A percentile compares a stretch with the other conserved stretches of the same genome.
These are phyloP conservation scores for Bostrychus sinensis DNA, from an alignment of 2,113 vertebrate species.

Conservation along the genomic window DNA sequence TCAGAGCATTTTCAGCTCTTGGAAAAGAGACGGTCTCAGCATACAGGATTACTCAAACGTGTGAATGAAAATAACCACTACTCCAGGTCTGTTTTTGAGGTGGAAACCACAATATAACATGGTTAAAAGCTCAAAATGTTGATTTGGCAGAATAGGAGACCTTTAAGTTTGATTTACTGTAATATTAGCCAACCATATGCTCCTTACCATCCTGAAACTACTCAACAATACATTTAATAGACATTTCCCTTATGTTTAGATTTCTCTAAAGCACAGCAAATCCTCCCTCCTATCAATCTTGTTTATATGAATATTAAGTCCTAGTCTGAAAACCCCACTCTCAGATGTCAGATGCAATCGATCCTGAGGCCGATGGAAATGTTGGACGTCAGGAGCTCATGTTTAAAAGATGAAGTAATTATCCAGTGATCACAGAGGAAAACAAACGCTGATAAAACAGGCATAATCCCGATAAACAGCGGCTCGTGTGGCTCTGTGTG, in stretches of 20 bases:
- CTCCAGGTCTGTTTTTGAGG: too few relatives aligned
- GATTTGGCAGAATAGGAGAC: neutral
- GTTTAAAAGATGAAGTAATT: neutral
- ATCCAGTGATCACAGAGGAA: neutral
- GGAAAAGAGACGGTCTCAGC: too few relatives aligned
- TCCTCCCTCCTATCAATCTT: neutral
- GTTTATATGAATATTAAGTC: neutral
- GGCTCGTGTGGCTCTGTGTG: neutral
- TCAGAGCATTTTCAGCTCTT: too few relatives aligned
- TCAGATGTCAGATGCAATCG: neutral
- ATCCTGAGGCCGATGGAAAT: neutral
- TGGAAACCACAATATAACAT: too few relatives aligned
- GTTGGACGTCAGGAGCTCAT: neutral
- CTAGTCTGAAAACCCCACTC: neutral
- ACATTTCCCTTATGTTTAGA: neutral
- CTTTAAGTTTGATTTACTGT: neutral
- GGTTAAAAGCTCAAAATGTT: too few relatives aligned
- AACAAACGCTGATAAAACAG: neutral
- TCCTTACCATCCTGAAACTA: too few relatives aligned
- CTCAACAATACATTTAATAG: neutral
- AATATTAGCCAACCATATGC: too few relatives aligned
- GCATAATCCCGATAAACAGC: neutral
- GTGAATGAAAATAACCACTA: too few relatives aligned
- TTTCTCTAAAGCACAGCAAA: neutral
- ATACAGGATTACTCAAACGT: too few relatives aligned